Base-by-base conservation (phyloP, 2,113 vertebrate species). In the Stigmatopora nigra region DNA sequence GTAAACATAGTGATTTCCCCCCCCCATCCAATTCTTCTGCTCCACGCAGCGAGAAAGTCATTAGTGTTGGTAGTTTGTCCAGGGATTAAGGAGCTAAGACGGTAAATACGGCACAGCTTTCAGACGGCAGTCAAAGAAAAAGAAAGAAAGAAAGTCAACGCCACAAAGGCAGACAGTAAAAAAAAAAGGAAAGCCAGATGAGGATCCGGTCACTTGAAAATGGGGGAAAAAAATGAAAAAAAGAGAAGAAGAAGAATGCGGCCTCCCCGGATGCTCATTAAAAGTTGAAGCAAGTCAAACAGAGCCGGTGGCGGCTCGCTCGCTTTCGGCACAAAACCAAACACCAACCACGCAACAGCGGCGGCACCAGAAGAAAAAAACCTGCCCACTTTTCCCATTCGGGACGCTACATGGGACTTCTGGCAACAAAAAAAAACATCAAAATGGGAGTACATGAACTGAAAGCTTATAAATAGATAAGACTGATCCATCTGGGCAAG, bases 241-340 rank as follows among this genome's bases (percentile, higher is more conserved):
- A 31, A 31, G 25, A 31, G 25, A 31, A 19, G 59, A 69, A 44
- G 49, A 68, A 72, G 61, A 81, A 73, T 76, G 69, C 53, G 19
- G 58, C 70, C 58, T 78, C 73, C 64, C 78, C 73, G 51, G 58
- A 7, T 78, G 71, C 79, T 88, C 83, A 88, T 87, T 87, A 84
- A 87, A 83, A 82, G 84, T 75, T 83, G 83, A 76, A 81, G 82
- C 79, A 84, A 83, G 62, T 84, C 84, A 88, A 88, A 88, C 84
- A 88, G 76, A 78, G 79, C 70, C 56, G 83, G 83, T 68, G 83
- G 86, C 86, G 86, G 86, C 86, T 88, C 83, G 85, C 68, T 60
- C 71, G 58, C 74, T 65, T 68, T 66, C 78, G 73, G 76, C 77
- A 44, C 73, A 52, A 85, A 86, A 82, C 71, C 82, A 87, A 88